Conservation (phyloP, 2,113 vertebrate species). For the Ahaetulla prasina region DNA sequence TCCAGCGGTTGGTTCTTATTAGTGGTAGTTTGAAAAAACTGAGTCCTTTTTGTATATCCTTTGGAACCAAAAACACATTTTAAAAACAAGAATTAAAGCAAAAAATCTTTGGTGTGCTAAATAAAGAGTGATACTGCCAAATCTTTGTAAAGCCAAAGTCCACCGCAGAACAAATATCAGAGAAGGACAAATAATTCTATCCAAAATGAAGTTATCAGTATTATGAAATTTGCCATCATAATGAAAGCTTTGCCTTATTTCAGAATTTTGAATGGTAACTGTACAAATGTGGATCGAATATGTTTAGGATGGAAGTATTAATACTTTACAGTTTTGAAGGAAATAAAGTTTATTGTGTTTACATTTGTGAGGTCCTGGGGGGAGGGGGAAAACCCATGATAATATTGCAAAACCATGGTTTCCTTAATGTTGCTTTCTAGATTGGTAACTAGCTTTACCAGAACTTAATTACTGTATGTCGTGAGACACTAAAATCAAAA, state of each 20-base stretch:
- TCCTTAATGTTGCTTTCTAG: conserved; percentile 79
- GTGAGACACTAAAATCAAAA: conserved; percentile 99
- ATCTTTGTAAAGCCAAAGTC: conserved; percentile 84
- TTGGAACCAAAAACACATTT: neutral
- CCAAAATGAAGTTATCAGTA: conserved; percentile 78
- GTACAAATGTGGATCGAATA: conserved; percentile 84
- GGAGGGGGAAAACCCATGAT: conserved; percentile 79
- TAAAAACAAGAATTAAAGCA: conserved; percentile 26
- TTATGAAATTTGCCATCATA: conserved; percentile 83
- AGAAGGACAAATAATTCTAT: conserved; percentile 66
- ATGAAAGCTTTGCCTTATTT: conserved; percentile 92
- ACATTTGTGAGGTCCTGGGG: conserved; percentile 91
- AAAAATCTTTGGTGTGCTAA: conserved; percentile 26
- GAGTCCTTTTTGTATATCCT: conserved; percentile 18
- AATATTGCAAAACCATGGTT: conserved; percentile 86
- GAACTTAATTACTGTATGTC: conserved; percentile 91
- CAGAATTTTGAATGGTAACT: conserved; percentile 84
- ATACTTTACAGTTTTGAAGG: conserved; percentile 73
- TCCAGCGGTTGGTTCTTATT: conserved; percentile 6
- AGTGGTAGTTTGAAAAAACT: conserved; percentile 1
- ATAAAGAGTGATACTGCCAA: conserved; percentile 68
- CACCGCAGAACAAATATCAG: conserved; percentile 78
- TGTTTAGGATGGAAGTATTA: conserved; percentile 89
- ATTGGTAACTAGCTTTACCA: conserved; percentile 82
- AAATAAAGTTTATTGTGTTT: conserved; percentile 82